phyloP scores from a whole-genome alignment of 30 jellyfish, hydroid and myxozoan genomes.

The Euphysa ruthae region DNA sequence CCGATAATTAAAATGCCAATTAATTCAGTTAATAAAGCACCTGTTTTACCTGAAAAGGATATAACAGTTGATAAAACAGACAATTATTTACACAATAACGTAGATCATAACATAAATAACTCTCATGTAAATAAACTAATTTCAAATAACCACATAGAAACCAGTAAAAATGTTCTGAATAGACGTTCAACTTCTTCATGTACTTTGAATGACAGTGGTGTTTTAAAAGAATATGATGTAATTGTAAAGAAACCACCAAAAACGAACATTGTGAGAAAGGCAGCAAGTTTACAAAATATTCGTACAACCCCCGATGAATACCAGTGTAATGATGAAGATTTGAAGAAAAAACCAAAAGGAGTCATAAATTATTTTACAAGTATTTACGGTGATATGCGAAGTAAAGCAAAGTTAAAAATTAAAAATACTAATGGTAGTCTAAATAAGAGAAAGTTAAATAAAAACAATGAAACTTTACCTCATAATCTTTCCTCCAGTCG shows the following conservation, averaged over 20 bases:
- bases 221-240: conserved; percentile 1
- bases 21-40: no score
- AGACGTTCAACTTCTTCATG: no score
- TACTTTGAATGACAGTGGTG: background rate
- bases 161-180: no score
- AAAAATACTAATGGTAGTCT: background rate
- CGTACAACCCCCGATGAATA: background rate
- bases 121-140: no score
- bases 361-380: background rate
- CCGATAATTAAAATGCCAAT: no score
- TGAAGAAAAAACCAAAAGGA: background rate
- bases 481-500: no score
- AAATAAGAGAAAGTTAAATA: background rate
- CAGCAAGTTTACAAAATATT: background rate
- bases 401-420: background rate
- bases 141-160: no score
- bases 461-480: background rate
- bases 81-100: no score
- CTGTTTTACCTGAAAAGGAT: no score
- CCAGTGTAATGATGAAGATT: background rate
- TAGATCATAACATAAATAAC: no score
- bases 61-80: no score
- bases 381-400: conserved; percentile 1
- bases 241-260: background rate
- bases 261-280: background rate